Percentiles rank a stretch among this genome's conserved stretches.
Evolutionary conservation across 1,140 invertebrate species (phyloP).

Genomic region (Drosophila eugracilis): DNA sequence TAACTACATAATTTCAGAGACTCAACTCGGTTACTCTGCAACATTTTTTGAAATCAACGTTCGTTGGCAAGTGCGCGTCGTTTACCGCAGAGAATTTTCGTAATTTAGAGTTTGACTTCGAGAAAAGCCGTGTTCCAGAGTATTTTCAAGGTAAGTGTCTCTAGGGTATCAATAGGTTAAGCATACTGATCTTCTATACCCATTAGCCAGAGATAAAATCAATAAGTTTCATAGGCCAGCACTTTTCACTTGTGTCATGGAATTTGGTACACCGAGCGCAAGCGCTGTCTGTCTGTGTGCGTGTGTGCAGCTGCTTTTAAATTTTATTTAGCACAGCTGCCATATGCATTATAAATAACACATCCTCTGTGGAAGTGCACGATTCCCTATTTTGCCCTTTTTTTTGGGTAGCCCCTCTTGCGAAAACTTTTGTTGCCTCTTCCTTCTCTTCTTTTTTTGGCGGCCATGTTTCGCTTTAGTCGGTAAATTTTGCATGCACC

Average conservation of each 20-base stretch:
- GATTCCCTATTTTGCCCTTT: conserved; percentile 29
- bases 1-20: background rate
- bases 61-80: conserved; percentile 30
- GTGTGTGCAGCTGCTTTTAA: conserved; percentile 56
- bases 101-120: conserved; percentile 1
- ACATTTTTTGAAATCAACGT: conserved; percentile 31
- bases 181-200: background rate
- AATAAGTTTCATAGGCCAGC: conserved; percentile 17
- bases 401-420: background rate
- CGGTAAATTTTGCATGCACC: conserved; percentile 42
- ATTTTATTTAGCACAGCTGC: conserved; percentile 67
- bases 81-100: conserved; percentile 9
- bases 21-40: background rate
- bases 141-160: conserved; percentile 20
- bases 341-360: conserved; percentile 65
- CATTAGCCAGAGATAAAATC: conserved; percentile 9
- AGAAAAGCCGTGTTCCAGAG: background rate
- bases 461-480: conserved; percentile 45
- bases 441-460: conserved; percentile 16
- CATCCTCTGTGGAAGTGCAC: conserved; percentile 30
- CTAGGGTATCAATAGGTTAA: background rate
- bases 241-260: conserved; percentile 48
- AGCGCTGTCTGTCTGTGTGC: conserved; percentile 36
- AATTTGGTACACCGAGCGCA: conserved; percentile 51
- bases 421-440: background rate